phyloP scores from a whole-genome alignment of 1,140 invertebrate genomes.

The Melipona quadrifasciata region DNA sequence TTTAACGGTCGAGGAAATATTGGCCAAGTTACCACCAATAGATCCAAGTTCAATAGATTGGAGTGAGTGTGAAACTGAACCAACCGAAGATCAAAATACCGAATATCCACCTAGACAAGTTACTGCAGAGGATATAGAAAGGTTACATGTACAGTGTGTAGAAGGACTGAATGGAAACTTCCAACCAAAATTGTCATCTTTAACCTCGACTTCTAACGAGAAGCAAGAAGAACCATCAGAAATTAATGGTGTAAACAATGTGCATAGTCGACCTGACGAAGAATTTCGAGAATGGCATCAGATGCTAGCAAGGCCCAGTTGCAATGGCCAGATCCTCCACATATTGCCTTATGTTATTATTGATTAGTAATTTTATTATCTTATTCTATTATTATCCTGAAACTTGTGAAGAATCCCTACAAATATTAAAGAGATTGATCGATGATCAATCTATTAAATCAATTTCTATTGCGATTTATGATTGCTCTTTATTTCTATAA shows the following conservation, averaged over 20 bases:
- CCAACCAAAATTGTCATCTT: slow-evolving; percentile 70
- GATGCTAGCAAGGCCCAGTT: slow-evolving; percentile 86
- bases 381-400: slow-evolving; percentile 63
- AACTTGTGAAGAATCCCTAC: slow-evolving; percentile 56
- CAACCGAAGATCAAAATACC: slow-evolving; percentile 65
- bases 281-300: slow-evolving; percentile 93
- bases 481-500: slow-evolving; percentile 61
- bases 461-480: slow-evolving; percentile 65
- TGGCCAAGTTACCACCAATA: slow-evolving; percentile 85
- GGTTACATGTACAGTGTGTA: slow-evolving; percentile 74
- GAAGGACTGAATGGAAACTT: slow-evolving; percentile 80
- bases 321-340: slow-evolving; percentile 88
- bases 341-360: slow-evolving; percentile 96
- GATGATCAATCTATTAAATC: slow-evolving; percentile 57
- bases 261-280: slow-evolving; percentile 60
- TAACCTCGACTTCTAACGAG: slow-evolving; percentile 55
- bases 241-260: slow-evolving; percentile 57
- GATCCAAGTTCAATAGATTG: slow-evolving; percentile 83
- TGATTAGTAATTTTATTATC: slow-evolving; percentile 84
- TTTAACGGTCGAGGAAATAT: slow-evolving; percentile 83
- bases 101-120: slow-evolving; percentile 62
- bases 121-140: slow-evolving; percentile 72
- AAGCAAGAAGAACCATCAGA: slow-evolving; percentile 43
- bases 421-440: slow-evolving; percentile 49
- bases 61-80: slow-evolving; percentile 76